phyloP scores from a whole-genome alignment of 2,113 vertebrate species.

The Taurulus bubalis region DNA sequence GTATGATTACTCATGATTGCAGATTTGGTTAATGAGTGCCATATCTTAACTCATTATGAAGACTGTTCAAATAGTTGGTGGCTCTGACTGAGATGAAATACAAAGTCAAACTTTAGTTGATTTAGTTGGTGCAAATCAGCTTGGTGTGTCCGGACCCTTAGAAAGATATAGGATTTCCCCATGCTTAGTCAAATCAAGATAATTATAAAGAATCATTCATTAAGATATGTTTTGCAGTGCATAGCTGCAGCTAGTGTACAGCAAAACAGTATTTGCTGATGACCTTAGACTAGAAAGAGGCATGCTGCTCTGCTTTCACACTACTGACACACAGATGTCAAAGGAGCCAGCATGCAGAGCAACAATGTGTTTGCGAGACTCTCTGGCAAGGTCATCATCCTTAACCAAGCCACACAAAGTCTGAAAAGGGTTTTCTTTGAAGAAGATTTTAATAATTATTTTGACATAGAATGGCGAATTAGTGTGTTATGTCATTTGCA shows the following conservation, averaged over 20 bases:
- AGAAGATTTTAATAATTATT: neutral
- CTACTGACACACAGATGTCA: constrained; percentile 58
- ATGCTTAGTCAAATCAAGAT: neutral
- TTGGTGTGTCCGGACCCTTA: neutral
- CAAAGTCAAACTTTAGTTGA: neutral
- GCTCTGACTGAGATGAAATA: neutral
- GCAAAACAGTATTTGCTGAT: constrained; percentile 29
- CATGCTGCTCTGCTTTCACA: constrained; percentile 57
- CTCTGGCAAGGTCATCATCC: constrained; percentile 54
- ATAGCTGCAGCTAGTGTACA: constrained; percentile 27
- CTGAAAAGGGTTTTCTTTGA: neutral
- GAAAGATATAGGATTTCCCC: neutral
- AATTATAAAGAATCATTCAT: neutral
- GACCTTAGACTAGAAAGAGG: constrained; percentile 61
- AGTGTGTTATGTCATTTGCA: neutral
- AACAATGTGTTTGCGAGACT: constrained; percentile 35
- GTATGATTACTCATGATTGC: neutral
- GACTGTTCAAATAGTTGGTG: neutral
- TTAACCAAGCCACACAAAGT: neutral
- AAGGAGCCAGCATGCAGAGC: constrained; percentile 46
- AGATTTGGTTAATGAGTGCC: neutral
- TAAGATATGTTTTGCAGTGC: neutral
- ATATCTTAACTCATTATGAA: neutral
- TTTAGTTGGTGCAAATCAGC: neutral
- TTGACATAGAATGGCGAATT: neutral